Base-by-base conservation (phyloP, 2,888 invertebrate species). In the Patella pellucida region DNA sequence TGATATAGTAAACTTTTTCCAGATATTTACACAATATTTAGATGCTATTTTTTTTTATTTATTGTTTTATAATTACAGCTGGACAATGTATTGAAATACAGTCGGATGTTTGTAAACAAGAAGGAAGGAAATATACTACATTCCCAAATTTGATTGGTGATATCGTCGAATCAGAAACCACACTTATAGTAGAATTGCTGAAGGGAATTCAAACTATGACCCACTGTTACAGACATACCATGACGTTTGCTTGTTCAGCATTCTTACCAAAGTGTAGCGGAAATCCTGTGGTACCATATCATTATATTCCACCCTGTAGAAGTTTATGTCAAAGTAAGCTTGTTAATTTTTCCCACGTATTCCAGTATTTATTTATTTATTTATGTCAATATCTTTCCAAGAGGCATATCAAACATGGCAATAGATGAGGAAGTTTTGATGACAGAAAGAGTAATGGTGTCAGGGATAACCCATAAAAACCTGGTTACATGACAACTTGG, bases 311-410 rank as follows among this genome's bases (percentile, higher is more conserved):
- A 15, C 87, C 87, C 0, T 88, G 88, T 74, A 76, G 78, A 69
- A 87, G 86, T 77, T 79, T 88, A 0, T 88, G 88, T 78, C 73
- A 83, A 80, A 85, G 88, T 88, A 77, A 78, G 41, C 7, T 9
- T n/a, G n/a, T n/a, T n/a, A n/a, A n/a, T n/a, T n/a, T n/a, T n/a
- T n/a, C n/a, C n/a, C n/a, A n/a, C n/a, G n/a, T n/a, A n/a, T n/a
- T n/a, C n/a, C n/a, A n/a, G n/a, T n/a, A n/a, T n/a, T n/a, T n/a
- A n/a, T n/a, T n/a, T n/a, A n/a, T n/a, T n/a, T n/a, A n/a, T n/a
- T n/a, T n/a, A n/a, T n/a, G n/a, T n/a, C n/a, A n/a, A n/a, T n/a
- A n/a, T n/a, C n/a, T n/a, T n/a, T n/a, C n/a, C n/a, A n/a, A n/a
- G n/a, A n/a, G n/a, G n/a, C n/a, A n/a, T n/a, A n/a, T n/a, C n/a